Percentiles rank a stretch among this genome's conserved stretches.
phyloP scores from a whole-genome alignment of 2,797 vertebrate genomes.

The Holocentrus rufus region DNA sequence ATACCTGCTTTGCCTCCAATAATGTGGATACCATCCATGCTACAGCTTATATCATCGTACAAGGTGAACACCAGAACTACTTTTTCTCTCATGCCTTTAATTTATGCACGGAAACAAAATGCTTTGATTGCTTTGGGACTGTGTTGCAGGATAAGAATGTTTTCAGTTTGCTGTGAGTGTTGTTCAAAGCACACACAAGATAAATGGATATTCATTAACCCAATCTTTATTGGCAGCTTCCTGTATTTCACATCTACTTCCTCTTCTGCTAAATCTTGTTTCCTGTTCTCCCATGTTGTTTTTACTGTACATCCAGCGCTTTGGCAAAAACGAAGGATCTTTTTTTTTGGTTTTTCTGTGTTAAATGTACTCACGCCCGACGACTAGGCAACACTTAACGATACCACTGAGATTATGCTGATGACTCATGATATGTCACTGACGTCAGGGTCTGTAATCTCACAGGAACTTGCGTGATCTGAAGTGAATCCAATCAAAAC shows the following conservation, averaged over 20 bases:
- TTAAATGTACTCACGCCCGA: not conserved
- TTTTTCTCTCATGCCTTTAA: not conserved
- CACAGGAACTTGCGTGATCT: not conserved
- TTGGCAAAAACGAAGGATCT: slow-evolving; percentile 1
- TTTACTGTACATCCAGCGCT: not conserved
- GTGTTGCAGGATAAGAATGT: too few species aligned
- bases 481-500: not conserved
- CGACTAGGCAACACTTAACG: not conserved
- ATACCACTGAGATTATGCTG: not conserved
- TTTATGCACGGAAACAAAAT: not conserved
- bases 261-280: not conserved
- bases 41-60: slow-evolving; percentile 93
- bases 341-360: not conserved
- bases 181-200: too few species aligned
- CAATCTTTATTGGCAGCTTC: not conserved
- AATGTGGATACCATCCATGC: slow-evolving; percentile 92
- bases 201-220: not conserved
- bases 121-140: too few species aligned
- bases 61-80: slow-evolving; percentile 80
- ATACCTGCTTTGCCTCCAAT: slow-evolving; percentile 95
- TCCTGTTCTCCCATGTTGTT: not conserved
- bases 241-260: not conserved
- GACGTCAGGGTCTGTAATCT: not conserved
- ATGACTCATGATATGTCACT: too few species aligned
- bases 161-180: too few species aligned